Evolutionary conservation across 2,888 invertebrate genomes (phyloP), one percentile per base, ranked within the genome.

Genomic region (Sylvicola fuscatus): DNA sequence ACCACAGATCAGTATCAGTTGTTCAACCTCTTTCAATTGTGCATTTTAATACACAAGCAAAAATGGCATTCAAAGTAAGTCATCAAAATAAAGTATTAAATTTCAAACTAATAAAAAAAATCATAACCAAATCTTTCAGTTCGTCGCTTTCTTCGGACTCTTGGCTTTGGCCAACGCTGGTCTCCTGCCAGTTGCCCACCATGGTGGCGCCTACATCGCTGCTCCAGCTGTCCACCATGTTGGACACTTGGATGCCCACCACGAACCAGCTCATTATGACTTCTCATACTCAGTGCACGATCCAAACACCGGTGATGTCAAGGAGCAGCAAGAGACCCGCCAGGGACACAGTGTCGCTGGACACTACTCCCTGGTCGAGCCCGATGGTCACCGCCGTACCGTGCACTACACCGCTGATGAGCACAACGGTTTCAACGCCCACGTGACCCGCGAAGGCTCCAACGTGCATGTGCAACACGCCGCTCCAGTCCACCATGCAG

Each of bases 361-460:
- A 4, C 51, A 55, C 42, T 66, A 66, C 45, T 60, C 63, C 37
- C 47, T 66, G 3, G 51, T 66, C 41, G 65, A 66, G 40, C 47
- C 66, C 14, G 66, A 66, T 50, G 66, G 66, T 27, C 56, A 56
- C 43, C 56, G 54, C 36, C 58, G 66, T 39, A 53, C 57, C 28
- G 66, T 66, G n/a, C 58, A 64, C 14, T 66, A 66, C 49, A 56
- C 56, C 37, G 61, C 66, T 17, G 65, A 65, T 45, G 52, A 58
- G 11, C 59, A 61, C 43, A 59, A 50, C 40, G 66, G 66, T 38
- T 66, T 66, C 52, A 62, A 65, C 45, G 66, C 66, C 3, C 47
- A 64, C 28, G 66, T 66, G 2, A 56, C 54, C 39, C 62, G 60
- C 29, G 62, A 64, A 44, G 61, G 61, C n/a, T 57, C 58, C 35